phyloP scores from a whole-genome alignment of 2,888 invertebrate species.

The Hydraecia micacea region DNA sequence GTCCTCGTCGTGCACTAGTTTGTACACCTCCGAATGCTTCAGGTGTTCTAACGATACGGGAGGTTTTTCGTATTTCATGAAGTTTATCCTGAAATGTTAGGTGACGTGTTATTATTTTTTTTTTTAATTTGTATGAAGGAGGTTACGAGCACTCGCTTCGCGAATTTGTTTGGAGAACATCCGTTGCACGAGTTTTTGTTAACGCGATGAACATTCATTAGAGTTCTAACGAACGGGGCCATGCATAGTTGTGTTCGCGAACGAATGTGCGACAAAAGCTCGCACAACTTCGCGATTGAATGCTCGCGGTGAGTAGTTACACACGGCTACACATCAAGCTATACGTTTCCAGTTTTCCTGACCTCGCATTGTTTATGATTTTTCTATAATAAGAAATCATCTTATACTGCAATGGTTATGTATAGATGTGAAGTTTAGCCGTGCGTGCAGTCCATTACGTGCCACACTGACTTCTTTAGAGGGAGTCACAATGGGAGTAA shows the following conservation, averaged over 20 bases:
- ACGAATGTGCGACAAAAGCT: background rate
- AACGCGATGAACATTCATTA: background rate
- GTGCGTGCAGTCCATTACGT: background rate
- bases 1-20: constrained; percentile 94
- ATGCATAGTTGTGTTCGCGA: background rate
- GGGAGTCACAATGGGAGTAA: no score
- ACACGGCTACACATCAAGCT: background rate
- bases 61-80: constrained; percentile 96
- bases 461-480: background rate
- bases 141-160: background rate
- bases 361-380: background rate
- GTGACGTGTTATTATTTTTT: background rate
- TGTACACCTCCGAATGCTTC: constrained; percentile 95
- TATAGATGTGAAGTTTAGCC: background rate
- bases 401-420: background rate
- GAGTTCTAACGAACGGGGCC: background rate
- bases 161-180: background rate
- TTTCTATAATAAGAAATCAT: background rate
- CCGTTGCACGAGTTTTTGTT: background rate
- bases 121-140: background rate
- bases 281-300: background rate
- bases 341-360: background rate
- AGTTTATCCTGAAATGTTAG: constrained; percentile 93
- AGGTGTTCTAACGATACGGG: constrained; percentile 94
- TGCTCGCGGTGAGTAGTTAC: background rate